Evolutionary conservation across 2,113 vertebrate species (phyloP).

Genomic region (Alaudala cheleensis): DNA sequence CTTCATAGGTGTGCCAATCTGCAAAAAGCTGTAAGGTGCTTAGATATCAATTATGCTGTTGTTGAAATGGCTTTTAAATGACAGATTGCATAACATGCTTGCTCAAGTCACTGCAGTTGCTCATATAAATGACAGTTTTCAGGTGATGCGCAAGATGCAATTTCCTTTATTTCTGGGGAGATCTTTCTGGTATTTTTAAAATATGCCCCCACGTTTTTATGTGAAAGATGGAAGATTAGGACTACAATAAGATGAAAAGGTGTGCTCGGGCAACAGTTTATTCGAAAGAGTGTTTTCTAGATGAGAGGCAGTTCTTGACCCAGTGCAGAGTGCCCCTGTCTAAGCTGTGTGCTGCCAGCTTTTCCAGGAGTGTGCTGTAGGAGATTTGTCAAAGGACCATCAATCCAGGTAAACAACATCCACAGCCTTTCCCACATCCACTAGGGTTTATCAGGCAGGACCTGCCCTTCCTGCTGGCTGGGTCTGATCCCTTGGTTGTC

Average conservation of each 20-base stretch:
- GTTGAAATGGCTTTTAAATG: neutral
- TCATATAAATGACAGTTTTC: neutral
- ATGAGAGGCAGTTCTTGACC: neutral
- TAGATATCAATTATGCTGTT: neutral
- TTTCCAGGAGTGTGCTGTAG: neutral
- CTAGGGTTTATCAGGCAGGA: neutral
- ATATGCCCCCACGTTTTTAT: neutral
- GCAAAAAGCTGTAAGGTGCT: neutral
- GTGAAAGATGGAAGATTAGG: neutral
- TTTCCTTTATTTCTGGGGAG: neutral
- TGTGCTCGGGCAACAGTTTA: neutral
- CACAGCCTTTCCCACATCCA: neutral
- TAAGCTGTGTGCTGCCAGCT: neutral
- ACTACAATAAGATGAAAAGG: neutral
- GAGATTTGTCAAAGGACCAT: neutral
- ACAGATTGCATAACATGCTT: neutral
- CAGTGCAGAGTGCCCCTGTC: neutral
- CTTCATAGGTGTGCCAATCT: neutral
- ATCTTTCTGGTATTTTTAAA: neutral
- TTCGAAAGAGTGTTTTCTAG: neutral
- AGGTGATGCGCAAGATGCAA: fast-evolving
- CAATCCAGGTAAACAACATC: neutral
- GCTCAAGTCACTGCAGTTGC: neutral
- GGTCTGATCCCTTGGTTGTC: neutral
- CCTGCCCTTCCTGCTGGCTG: neutral